phyloP scores from a whole-genome alignment of 2,113 vertebrate genomes.

The Castor canadensis region DNA sequence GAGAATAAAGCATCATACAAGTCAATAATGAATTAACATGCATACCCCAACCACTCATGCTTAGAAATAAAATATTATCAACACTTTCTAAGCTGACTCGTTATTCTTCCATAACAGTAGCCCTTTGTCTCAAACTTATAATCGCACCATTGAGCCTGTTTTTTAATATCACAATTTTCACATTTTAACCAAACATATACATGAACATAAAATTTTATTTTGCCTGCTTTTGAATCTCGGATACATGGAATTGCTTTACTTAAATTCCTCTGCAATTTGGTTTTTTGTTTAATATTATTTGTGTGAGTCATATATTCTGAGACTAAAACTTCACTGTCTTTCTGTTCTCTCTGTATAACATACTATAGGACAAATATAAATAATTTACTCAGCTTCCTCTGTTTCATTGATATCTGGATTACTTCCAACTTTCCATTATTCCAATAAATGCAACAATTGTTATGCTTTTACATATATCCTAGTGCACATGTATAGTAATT shows the following conservation, averaged over 20 bases:
- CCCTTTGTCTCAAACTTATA: neutral
- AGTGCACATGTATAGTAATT: neutral
- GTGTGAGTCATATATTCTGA: neutral
- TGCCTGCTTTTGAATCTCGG: neutral
- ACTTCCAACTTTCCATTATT: neutral
- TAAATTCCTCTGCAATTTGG: neutral
- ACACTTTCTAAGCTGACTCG: fast-evolving
- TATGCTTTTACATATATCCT: neutral
- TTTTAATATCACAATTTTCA: neutral
- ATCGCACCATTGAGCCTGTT: neutral
- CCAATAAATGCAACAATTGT: neutral
- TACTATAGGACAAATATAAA: neutral
- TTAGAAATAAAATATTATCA: neutral
- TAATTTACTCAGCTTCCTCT: neutral
- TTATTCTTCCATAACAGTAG: neutral
- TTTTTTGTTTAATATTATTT: neutral
- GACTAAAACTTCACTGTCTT: neutral
- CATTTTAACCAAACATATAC: neutral
- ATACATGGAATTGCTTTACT: neutral
- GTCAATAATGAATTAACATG: neutral
- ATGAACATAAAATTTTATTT: neutral
- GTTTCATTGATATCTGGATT: neutral
- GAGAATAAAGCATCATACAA: neutral
- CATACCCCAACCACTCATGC: neutral
- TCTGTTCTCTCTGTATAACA: neutral